Base-by-base conservation (phyloP, 1,140 invertebrate genomes). In the Lepidurus apus region DNA sequence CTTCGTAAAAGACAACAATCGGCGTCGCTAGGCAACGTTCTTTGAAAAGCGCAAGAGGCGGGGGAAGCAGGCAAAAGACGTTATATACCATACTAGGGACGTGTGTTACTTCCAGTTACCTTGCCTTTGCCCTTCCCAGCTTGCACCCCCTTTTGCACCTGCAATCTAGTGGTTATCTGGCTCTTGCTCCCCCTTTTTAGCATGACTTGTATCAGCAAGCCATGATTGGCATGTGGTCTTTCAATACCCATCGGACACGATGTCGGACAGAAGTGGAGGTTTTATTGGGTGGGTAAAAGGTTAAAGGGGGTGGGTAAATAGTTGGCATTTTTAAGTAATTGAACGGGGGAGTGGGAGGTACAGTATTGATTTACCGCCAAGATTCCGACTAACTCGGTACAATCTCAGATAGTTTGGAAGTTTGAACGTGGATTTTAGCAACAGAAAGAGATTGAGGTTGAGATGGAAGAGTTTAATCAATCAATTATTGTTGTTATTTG, bases 201-300 rank as follows among this genome's bases (percentile, higher is more conserved):
- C 43, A 44, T 74, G 13, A 8, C 26, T 17, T 10, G 74, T 6
- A 42, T 13, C 24, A 45, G 7, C 10, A 9, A 78, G 80, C 47
- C 43, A 86, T 86, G 85, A 85, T 86, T 79, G 85, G 85, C 43
- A 81, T 86, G n/a, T 86, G 85, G 85, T 86, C 85, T 34, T 86
- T 86, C 80, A 65, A 17, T 65, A 65, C 53, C 17, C 53, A 65
- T 65, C 53, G 53, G 53, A n/a, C 53, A 65, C 53, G 53, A 7
- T n/a, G 21, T 65, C 53, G 53, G 21, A 65, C 53, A 13, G 53
- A 65, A 21, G 53, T 65, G 53, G 53, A 65, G 53, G 13, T 65
- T 65, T 65, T 65, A 17, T 65, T 65, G 53, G 53, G 47, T 65
- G 47, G 47, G 53, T 65, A 65, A 21, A 65, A 65, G 2, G 2